phyloP scores from a whole-genome alignment of 2,888 invertebrate genomes.

The Polyommatus iphigenia region DNA sequence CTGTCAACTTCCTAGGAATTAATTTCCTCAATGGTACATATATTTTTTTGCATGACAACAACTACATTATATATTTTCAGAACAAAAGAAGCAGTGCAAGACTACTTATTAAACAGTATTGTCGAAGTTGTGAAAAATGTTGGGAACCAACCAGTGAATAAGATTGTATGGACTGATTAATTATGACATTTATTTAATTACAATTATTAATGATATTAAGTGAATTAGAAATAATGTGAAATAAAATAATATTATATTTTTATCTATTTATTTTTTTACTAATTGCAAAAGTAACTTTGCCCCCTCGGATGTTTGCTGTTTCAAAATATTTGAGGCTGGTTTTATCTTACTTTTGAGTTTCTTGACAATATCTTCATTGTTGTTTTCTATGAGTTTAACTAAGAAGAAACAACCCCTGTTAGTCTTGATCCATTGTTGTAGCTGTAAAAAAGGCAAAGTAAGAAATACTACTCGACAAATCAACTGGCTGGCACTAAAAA shows the following conservation, averaged over 20 bases:
- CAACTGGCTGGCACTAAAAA: neutral
- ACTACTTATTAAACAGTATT: slow-evolving; percentile 62
- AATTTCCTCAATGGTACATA: no score
- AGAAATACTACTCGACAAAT: neutral
- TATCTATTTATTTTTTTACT: slow-evolving; percentile 60
- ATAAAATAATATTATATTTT: slow-evolving; percentile 37
- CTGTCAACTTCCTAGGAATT: no score
- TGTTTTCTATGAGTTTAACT: slow-evolving; percentile 83
- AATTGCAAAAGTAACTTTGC: slow-evolving; percentile 83
- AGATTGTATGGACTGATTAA: slow-evolving; percentile 44
- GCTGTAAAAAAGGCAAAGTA: slow-evolving; percentile 58
- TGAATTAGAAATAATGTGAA: slow-evolving; percentile 32
- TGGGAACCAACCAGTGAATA: slow-evolving; percentile 51
- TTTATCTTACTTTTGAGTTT: slow-evolving; percentile 74
- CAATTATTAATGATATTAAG: neutral
- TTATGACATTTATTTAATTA: slow-evolving; percentile 42
- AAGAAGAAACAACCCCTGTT: slow-evolving; percentile 90
- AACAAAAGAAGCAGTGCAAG: slow-evolving; percentile 63
- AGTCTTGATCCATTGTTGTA: slow-evolving; percentile 83
- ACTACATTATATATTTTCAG: slow-evolving; percentile 50
- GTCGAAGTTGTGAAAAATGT: slow-evolving; percentile 56
- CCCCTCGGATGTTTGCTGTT: slow-evolving; percentile 79
- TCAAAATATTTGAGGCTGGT: slow-evolving; percentile 65
- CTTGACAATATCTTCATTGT: slow-evolving; percentile 62
- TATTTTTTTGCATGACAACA: neutral